Percentiles rank a stretch among this genome's conserved stretches.
Conservation (phyloP, 1,140 invertebrate species). For the Bathynomus jamesi region DNA sequence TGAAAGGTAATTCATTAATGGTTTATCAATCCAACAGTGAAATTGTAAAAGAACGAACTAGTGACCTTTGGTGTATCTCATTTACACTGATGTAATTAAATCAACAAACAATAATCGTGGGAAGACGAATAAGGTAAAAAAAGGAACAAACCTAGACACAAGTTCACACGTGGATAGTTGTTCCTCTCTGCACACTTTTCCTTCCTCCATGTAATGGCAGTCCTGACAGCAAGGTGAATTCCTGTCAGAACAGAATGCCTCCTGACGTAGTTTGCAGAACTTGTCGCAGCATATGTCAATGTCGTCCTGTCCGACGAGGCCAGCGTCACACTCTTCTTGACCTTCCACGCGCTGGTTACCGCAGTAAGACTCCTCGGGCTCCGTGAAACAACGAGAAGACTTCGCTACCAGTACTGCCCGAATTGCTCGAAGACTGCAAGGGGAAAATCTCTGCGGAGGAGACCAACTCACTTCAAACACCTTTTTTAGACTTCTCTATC, state of each 20-base stretch:
- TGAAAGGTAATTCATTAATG: not conserved
- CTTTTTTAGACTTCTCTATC: too few species aligned
- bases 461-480: too few species aligned
- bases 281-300: constrained; percentile 87
- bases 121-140: not conserved
- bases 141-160: constrained; percentile 48
- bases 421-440: constrained; percentile 85
- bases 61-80: too few species aligned
- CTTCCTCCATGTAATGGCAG: constrained; percentile 68
- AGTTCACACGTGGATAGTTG: constrained; percentile 83
- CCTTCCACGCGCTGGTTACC: constrained; percentile 87
- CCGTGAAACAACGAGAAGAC: constrained; percentile 82
- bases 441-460: constrained; percentile 71
- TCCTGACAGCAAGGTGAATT: constrained; percentile 89
- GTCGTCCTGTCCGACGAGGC: constrained; percentile 81
- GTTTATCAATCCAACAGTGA: not conserved
- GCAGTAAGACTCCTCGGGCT: constrained; percentile 89
- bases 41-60: too few species aligned
- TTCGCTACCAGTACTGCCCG: constrained; percentile 86
- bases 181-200: constrained; percentile 72
- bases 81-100: too few species aligned
- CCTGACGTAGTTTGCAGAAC: constrained; percentile 76
- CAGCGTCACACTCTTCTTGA: constrained; percentile 89
- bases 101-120: not conserved
- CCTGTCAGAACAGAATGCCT: constrained; percentile 84